Evolutionary conservation across 2,888 invertebrate species (phyloP).

Genomic region (Amblyteles armatorius): DNA sequence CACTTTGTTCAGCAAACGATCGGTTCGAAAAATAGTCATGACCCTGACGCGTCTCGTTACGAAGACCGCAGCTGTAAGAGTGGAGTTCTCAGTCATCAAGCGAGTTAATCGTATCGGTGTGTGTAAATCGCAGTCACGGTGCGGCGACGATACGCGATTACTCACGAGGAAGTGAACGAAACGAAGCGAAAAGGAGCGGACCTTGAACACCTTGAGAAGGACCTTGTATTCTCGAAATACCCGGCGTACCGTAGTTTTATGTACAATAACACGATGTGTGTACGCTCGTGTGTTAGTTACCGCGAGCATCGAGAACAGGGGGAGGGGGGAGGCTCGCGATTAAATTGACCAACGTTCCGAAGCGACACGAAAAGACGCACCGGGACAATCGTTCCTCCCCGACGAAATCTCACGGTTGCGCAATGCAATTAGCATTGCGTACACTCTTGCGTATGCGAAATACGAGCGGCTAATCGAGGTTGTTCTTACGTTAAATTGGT

Average conservation of each 20-base stretch:
- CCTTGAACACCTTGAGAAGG: constrained; percentile 69
- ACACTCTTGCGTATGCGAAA: constrained; percentile 33
- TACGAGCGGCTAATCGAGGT: constrained; percentile 67
- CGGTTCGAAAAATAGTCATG: too few species aligned
- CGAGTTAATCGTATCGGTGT: constrained; percentile 23
- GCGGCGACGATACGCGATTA: constrained; percentile 54
- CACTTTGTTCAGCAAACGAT: too few species aligned
- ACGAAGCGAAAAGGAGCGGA: constrained; percentile 60
- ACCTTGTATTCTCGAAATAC: constrained; percentile 67
- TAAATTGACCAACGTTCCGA: constrained; percentile 55
- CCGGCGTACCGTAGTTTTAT: constrained; percentile 52
- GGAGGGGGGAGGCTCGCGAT: constrained; percentile 26
- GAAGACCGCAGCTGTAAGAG: not conserved
- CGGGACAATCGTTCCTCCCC: constrained; percentile 69
- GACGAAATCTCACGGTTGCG: constrained; percentile 71
- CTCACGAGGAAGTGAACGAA: constrained; percentile 64
- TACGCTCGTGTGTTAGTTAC: not conserved
- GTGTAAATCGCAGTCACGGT: constrained; percentile 48
- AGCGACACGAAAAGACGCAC: constrained; percentile 34
- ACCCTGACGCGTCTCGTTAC: not conserved
- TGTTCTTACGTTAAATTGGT: constrained; percentile 68
- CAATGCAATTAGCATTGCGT: constrained; percentile 75
- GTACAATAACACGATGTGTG: not conserved
- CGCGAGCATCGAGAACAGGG: not conserved
- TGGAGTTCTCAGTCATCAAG: not conserved